A percentile compares a stretch with the other conserved stretches of the same genome.
phyloP scores from a whole-genome alignment of 2,797 vertebrate genomes.

The Vespertilio murinus region DNA sequence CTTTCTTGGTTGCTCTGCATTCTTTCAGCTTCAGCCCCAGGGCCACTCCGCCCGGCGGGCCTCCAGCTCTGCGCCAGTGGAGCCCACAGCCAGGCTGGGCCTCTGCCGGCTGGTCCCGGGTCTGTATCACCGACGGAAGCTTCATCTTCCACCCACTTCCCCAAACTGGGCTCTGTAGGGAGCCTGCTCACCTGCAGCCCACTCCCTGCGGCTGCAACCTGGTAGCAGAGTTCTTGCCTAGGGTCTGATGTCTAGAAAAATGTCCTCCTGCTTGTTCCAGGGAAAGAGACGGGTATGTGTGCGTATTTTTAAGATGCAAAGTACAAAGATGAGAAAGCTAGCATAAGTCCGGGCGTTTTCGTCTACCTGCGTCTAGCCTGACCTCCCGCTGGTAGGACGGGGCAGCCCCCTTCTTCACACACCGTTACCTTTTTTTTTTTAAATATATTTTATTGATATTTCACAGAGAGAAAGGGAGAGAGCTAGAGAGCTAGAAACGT shows the following conservation, averaged over 20 bases:
- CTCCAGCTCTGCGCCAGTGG: rapidly evolving
- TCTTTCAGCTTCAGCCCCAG: neutral
- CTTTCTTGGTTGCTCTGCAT: no score
- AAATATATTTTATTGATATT: no score
- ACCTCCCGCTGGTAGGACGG: no score
- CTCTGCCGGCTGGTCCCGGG: neutral
- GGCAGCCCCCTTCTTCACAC: neutral
- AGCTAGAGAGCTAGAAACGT: no score
- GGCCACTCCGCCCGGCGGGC: neutral
- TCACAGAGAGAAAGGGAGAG: no score
- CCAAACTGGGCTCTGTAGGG: neutral
- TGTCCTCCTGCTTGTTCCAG: neutral
- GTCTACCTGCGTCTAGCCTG: neutral
- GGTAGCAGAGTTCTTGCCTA: neutral
- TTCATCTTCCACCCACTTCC: neutral
- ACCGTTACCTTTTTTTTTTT: neutral
- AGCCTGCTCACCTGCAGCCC: neutral
- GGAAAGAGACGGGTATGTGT: neutral
- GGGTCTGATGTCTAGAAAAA: neutral
- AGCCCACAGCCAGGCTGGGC: neutral
- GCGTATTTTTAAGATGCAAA: neutral
- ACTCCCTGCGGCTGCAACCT: neutral
- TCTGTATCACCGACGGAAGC: neutral
- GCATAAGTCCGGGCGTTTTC: neutral
- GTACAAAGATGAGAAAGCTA: neutral